These are phyloP conservation scores for Paracanthobrama guichenoti DNA, from an alignment of 2,113 vertebrate genomes.

Conservation along the genomic window DNA sequence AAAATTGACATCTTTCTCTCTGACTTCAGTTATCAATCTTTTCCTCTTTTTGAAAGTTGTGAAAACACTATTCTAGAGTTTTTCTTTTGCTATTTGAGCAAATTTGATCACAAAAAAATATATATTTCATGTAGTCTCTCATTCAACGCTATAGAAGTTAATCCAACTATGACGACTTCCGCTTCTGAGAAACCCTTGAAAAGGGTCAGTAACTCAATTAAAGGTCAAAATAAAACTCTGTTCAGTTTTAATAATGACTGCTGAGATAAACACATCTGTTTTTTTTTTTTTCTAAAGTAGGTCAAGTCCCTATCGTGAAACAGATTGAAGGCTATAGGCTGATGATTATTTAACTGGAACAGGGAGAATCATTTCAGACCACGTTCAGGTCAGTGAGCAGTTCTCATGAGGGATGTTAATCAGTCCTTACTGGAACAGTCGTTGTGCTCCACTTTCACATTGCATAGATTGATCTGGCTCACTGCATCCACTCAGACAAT, in stretches of 20 bases:
- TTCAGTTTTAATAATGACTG: not conserved
- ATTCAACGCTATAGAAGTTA: no score
- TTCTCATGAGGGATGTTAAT: conserved; percentile 14
- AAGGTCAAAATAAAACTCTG: not conserved
- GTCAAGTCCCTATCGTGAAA: not conserved
- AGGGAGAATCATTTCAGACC: not conserved
- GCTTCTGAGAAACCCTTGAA: no score
- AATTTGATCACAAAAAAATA: no score
- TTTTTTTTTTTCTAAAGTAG: conserved; percentile 8
- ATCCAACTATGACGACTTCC: no score
- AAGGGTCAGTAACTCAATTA: not conserved
- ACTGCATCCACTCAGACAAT: conserved; percentile 43
- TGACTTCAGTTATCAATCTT: no score
- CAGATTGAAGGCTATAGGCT: conserved; percentile 20
- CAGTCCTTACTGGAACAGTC: conserved; percentile 33
- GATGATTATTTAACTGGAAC: conserved; percentile 25
- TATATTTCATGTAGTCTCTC: no score
- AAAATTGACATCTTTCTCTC: no score
- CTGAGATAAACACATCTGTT: not conserved
- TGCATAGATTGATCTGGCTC: conserved; percentile 49
- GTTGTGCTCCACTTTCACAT: conserved; percentile 34
- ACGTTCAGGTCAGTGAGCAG: conserved; percentile 45
- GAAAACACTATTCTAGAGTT: no score
- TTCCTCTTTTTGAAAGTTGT: no score
- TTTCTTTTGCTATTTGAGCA: no score